Base-by-base conservation (phyloP, 2,888 invertebrate species). In the Cephonodes hylas region DNA sequence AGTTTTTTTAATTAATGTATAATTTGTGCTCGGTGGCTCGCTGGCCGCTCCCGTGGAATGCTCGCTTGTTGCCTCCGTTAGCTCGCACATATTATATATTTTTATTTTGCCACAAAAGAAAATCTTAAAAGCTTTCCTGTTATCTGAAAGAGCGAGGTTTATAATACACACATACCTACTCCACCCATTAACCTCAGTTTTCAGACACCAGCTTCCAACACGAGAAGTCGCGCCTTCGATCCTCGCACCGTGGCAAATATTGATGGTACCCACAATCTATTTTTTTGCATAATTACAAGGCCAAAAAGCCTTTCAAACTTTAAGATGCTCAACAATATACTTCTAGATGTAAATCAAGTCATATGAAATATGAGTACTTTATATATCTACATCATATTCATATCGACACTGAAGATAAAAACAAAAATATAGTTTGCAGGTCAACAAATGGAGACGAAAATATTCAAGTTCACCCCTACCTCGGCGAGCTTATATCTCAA, bases 371-470 rank as follows among this genome's bases (percentile, higher is more conserved):
- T 8, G 3, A 3, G 18, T 44, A 44, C 44, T 8, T 7, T 3
- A 31, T 10, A n/a, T 38, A 10, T 6, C 25, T 2, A 31, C 10
- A 27, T 1, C 3, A 10, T 27, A 53, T 18, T 18, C 31, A 53
- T 27, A 31, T 27, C 10, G 31, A 10, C 27, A 7, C 27, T 18
- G 31, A 45, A 22, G n/a, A n/a, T n/a, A n/a, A n/a, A 27, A 15
- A 18, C 18, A 31, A 15, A 45, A 31, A 18, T 48, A 48, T 27
- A 53, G 10, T 77, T 85, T 80, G 79, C 82, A 84, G 88, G 88
- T 89, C 84, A 84, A 84, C 84, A 79, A 80, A 79, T 76, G 76
- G 87, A 87, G 85, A 85, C 84, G 81, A 81, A 83, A 81, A 81
- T 78, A 81, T 78, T 78, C 80, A 83, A 81, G 79, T 80, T 81